Conservation (phyloP, 1,140 invertebrate species). For the Acromyrmex heyeri region DNA sequence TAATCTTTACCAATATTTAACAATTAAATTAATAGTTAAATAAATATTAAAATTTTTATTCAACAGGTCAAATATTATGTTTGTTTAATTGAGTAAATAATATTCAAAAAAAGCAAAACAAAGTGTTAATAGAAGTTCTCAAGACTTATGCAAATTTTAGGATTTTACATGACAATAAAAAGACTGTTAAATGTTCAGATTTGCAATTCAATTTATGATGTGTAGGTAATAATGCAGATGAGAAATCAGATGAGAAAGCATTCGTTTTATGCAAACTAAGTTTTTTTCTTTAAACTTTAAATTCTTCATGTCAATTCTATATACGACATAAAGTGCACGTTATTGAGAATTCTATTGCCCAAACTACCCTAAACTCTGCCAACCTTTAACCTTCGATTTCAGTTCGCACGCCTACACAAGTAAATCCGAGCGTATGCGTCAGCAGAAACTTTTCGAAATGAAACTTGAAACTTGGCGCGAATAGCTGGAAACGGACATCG, state of each 20-base stretch:
- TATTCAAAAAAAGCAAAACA: background rate
- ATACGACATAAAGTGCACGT: background rate
- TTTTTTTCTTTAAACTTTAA: conserved; percentile 2
- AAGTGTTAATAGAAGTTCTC: background rate
- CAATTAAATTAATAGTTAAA: background rate
- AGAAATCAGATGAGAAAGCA: background rate
- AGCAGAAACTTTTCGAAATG: conserved; percentile 45
- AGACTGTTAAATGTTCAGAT: conserved; percentile 2
- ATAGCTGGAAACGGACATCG: conserved; percentile 31
- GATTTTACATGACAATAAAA: background rate
- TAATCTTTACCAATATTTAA: conserved; percentile 39
- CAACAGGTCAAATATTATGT: background rate
- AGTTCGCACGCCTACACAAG: background rate
- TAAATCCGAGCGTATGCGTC: conserved; percentile 21
- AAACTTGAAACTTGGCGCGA: conserved; percentile 52
- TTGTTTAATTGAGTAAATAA: background rate
- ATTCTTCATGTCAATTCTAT: conserved; percentile 26
- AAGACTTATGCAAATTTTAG: conserved; percentile 18
- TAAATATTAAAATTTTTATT: conserved; percentile 22
- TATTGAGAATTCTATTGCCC: conserved; percentile 21
- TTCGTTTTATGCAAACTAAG: conserved; percentile 12
- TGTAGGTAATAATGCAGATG: background rate
- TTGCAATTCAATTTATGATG: conserved; percentile 22
- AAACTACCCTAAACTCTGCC: background rate
- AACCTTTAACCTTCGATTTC: conserved; percentile 45